Percentiles rank a stretch among this genome's conserved stretches.
These are phyloP conservation scores for Micoletzkya japonica DNA, from an alignment of 2,888 invertebrate genomes.

Conservation along the genomic window DNA sequence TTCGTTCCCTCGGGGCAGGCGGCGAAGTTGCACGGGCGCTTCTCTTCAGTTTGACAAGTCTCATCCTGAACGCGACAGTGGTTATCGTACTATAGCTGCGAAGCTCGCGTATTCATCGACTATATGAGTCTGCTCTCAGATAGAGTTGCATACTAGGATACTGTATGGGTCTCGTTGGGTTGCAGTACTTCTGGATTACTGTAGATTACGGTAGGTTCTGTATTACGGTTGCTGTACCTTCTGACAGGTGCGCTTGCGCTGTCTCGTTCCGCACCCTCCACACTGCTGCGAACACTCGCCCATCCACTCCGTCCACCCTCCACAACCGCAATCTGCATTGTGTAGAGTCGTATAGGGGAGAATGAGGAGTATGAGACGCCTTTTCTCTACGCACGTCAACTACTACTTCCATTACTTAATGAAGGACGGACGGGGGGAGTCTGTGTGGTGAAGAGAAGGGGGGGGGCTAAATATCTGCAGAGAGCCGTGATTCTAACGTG, in stretches of 20 bases:
- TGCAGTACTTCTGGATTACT: too few species aligned
- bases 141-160: neutral
- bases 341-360: neutral
- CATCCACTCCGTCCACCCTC: constrained; percentile 56
- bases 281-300: constrained; percentile 58
- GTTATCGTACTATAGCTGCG: neutral
- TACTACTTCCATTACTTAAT: constrained; percentile 10
- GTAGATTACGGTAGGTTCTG: neutral
- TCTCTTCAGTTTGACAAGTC: constrained; percentile 48
- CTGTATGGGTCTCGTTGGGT: too few species aligned
- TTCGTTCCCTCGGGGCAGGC: constrained; percentile 60
- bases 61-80: constrained; percentile 20
- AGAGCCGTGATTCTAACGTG: too few species aligned
- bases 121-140: neutral
- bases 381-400: too few species aligned
- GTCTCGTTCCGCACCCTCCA: constrained; percentile 60
- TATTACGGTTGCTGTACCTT: constrained; percentile 27
- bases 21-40: constrained; percentile 58
- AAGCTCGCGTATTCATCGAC: neutral
- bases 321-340: constrained; percentile 53
- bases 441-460: too few species aligned
- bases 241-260: constrained; percentile 48
- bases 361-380: too few species aligned
- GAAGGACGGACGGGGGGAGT: neutral
- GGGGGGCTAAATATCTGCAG: too few species aligned